A percentile compares a stretch with the other conserved stretches of the same genome.
phyloP scores from a whole-genome alignment of 1,140 invertebrate species.

The Hydropsyche tenuis region DNA sequence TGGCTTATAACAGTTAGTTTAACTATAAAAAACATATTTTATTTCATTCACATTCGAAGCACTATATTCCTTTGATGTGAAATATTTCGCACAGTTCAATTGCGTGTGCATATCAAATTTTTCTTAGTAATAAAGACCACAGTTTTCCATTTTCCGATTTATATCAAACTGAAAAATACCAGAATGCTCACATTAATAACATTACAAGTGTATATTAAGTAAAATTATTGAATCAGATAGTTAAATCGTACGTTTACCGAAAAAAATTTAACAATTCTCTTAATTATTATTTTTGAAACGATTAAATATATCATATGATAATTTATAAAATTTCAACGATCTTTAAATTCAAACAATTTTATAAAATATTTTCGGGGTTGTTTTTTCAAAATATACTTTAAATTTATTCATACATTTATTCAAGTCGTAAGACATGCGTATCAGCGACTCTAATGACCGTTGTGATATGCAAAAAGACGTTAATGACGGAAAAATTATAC shows the following conservation, averaged over 20 bases:
- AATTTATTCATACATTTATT: too few relatives aligned
- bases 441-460: conserved; percentile 28
- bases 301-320: too few relatives aligned
- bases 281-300: too few relatives aligned
- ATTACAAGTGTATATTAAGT: not conserved
- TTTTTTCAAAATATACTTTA: too few relatives aligned
- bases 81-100: not conserved
- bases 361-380: too few relatives aligned
- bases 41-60: too few relatives aligned
- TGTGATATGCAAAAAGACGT: conserved; percentile 38
- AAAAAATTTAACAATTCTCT: not conserved
- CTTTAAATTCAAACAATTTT: too few relatives aligned
- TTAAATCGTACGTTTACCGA: not conserved
- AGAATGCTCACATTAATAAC: not conserved
- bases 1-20: too few relatives aligned
- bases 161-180: not conserved
- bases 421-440: not conserved
- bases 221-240: not conserved
- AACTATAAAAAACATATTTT: too few relatives aligned
- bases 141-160: not conserved
- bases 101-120: conserved; percentile 15
- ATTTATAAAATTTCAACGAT: too few relatives aligned
- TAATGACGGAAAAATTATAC: conserved; percentile 45
- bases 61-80: too few relatives aligned
- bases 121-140: conserved; percentile 5